Base-by-base conservation (phyloP, 2,797 vertebrate genomes). In the Tenualosa ilisha region DNA sequence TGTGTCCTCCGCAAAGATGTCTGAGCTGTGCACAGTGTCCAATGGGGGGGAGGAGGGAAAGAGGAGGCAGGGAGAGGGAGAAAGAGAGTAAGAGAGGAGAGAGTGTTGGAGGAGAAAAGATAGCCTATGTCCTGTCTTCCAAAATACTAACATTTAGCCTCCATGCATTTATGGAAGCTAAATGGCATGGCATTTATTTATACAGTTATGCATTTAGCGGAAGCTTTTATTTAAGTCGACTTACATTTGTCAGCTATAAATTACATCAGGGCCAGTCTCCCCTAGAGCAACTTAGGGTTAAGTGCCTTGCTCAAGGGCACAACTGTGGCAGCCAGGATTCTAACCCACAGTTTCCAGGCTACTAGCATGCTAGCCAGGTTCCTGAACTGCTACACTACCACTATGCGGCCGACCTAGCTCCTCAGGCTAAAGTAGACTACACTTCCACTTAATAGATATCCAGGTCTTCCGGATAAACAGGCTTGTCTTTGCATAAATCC, bases 21-120 rank as follows among this genome's bases (percentile, higher is more conserved):
- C 82, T 88, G 85, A 87, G 83, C 86, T 89, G 85, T 89, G 54
- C 83, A 84, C 84, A 84, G 87, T 87, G 83, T 84, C 82, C 79
- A 61, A 75, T 26, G 17, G 82, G 40, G 12, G 43, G 81, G 86
- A 59, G 85, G 22, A 82, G 82, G 46, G 63, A 56, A 4, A 56
- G 12, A 7, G 56, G 82, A 49, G 53, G 22, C 0, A 6, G 12
- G 56, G 56, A 40, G 83, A 83, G 84, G 84, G n/a, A 83, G 81
- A 65, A 51, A 59, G 7, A 53, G n/a, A 83, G 81, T 54, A 51
- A 59, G 7, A 53, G 12, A 51, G 31, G 31, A 31, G 31, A 31
- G 31, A 31, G 31, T 31, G 31, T 31, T 31, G 1, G 17, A 79
- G 86, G 61, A 53, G 79, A 6, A 59, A 83, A 84, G 86, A 86